Base-by-base conservation (phyloP, 92 coral and sea anemone species). In the Metridium senile region DNA sequence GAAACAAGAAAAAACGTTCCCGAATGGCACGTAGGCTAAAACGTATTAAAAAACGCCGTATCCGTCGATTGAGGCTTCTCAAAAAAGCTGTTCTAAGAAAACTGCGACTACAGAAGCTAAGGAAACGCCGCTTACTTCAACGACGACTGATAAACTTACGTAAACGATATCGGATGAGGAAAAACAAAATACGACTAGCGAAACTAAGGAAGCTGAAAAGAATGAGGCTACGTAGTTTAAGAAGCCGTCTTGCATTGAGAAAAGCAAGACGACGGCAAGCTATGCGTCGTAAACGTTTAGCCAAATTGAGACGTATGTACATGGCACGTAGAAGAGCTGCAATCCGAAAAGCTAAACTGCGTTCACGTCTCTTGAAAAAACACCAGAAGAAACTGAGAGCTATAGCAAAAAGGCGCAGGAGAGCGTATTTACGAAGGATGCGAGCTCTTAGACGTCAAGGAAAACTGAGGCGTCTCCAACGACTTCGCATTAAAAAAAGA, bases 211-310 rank as follows among this genome's bases (percentile, higher is more conserved):
- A 43, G 30, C 22, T 71, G 34, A 58, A 47, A 4, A 35, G 10
- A 71, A 73, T 71, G 76, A 71, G 59, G 20, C 17, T 73, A 22
- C 66, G 68, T 35, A 7, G 22, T 0, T 67, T 73, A 30, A 62
- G 78, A 33, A 73, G 33, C 32, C 54, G 33, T 56, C 51, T 52
- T 21, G 78, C 67, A n/a, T 31, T 19, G 30, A 62, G 17, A 54
- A 62, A 62, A 18, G 76, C 76, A 22, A 34, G 76, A 29, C 76
- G 76, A 6, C 76, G 22, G 8, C 47, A 17, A 33, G 56, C 33
- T 32, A 2, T 32, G n/a, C 47, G 29, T 1, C 67, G 57, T 0
- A 73, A 73, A 29, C 63, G 54, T 32, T 22, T 57, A 16, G 22
- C 21, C 1, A 27, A 25, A 1, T n/a, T 73, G 22, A 62, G 67